Conservation (phyloP, 1,140 invertebrate genomes). For the Sitodiplosis mosellana region DNA sequence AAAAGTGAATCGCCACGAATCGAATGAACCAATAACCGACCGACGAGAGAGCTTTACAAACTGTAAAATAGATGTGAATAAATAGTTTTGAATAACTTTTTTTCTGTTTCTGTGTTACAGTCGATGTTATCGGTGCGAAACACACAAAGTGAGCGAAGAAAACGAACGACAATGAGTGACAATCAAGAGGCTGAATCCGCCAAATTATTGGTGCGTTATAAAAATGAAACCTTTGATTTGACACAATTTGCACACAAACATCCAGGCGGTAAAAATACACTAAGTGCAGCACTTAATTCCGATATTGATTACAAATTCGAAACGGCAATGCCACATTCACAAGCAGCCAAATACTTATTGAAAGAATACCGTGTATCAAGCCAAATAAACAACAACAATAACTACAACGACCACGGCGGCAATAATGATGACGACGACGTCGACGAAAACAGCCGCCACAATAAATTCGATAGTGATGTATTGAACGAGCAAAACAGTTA, state of each 20-base stretch:
- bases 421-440: too few relatives aligned
- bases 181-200: background rate
- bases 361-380: conserved; percentile 30
- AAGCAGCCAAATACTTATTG: conserved; percentile 37
- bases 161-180: conserved; percentile 1
- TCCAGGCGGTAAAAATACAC: conserved; percentile 35
- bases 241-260: conserved; percentile 33
- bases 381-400: background rate
- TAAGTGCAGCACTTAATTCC: conserved; percentile 23
- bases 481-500: background rate
- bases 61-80: too few relatives aligned
- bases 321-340: conserved; percentile 33
- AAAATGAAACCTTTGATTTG: conserved; percentile 30
- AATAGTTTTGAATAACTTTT: too few relatives aligned
- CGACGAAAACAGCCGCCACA: too few relatives aligned
- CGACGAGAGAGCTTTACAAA: too few relatives aligned
- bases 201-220: conserved; percentile 30
- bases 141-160: too few relatives aligned
- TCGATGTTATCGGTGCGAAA: too few relatives aligned
- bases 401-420: background rate
- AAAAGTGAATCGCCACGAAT: too few relatives aligned
- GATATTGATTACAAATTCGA: conserved; percentile 30
- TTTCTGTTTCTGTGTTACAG: too few relatives aligned
- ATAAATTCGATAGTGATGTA: background rate
- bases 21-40: too few relatives aligned